These are phyloP conservation scores for Oligia latruncula DNA, from an alignment of 2,888 invertebrate species.

Conservation along the genomic window DNA sequence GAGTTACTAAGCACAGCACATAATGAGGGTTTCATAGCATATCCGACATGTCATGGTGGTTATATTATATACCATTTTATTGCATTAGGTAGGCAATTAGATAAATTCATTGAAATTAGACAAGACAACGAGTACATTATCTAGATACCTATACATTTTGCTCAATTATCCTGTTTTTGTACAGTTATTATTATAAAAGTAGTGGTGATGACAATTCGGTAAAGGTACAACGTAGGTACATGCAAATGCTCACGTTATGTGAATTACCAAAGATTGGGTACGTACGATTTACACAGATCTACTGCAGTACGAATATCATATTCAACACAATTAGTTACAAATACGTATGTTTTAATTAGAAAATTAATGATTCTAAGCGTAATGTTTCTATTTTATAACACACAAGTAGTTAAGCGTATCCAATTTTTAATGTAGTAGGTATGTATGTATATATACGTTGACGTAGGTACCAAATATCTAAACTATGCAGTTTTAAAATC, in stretches of 20 bases:
- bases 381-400: slow-evolving; percentile 87
- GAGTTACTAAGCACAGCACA: slow-evolving; percentile 33
- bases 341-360: slow-evolving; percentile 82
- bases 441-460: slow-evolving; percentile 73
- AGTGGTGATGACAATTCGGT: slow-evolving; percentile 69
- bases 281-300: slow-evolving; percentile 87
- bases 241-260: slow-evolving; percentile 73
- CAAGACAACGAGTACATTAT: slow-evolving; percentile 76
- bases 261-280: slow-evolving; percentile 84
- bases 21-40: slow-evolving; percentile 31
- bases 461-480: slow-evolving; percentile 70
- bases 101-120: slow-evolving; percentile 75
- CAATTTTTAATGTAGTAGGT: slow-evolving; percentile 75
- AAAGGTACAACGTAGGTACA: slow-evolving; percentile 75
- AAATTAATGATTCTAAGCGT: slow-evolving; percentile 88
- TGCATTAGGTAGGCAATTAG: slow-evolving; percentile 65
- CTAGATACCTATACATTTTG: slow-evolving; percentile 78
- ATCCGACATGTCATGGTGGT: slow-evolving; percentile 54
- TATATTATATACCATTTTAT: slow-evolving; percentile 60
- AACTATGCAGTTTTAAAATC: slow-evolving; percentile 72
- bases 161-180: slow-evolving; percentile 63
- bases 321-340: slow-evolving; percentile 87
- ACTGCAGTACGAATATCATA: slow-evolving; percentile 87
- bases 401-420: slow-evolving; percentile 88
- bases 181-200: slow-evolving; percentile 68